Evolutionary conservation across 2,888 invertebrate genomes (phyloP).

Genomic region (Ennomos fuscantarius): DNA sequence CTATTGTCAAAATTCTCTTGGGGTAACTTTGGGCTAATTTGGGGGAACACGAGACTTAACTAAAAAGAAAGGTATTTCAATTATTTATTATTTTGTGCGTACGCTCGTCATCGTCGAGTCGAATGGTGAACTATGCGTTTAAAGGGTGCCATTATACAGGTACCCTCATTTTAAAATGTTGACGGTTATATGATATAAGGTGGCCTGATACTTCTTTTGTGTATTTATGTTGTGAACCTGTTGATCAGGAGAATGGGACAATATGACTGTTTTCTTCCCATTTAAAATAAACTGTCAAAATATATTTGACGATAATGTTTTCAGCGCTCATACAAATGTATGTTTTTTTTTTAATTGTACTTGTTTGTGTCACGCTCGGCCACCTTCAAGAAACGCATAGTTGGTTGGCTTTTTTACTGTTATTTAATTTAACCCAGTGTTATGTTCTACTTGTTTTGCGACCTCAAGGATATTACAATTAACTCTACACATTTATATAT

Average conservation of each 20-base stretch:
- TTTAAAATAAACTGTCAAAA: conserved; percentile 33
- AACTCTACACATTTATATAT: background rate
- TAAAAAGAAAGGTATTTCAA: background rate
- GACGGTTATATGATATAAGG: conserved; percentile 14
- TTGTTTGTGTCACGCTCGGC: conserved; percentile 9
- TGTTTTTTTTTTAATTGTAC: conserved; percentile 22
- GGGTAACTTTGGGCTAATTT: too few relatives aligned
- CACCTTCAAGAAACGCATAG: conserved; percentile 13
- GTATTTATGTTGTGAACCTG: conserved; percentile 44
- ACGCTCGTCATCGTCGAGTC: conserved; percentile 36
- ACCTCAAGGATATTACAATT: conserved; percentile 14
- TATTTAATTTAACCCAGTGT: conserved; percentile 16
- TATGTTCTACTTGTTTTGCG: conserved; percentile 3
- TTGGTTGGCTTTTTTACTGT: conserved; percentile 9
- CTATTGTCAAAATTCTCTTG: too few relatives aligned
- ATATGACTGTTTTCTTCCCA: conserved; percentile 48
- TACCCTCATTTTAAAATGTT: conserved; percentile 12
- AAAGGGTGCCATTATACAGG: conserved; percentile 1
- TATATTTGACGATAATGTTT: conserved; percentile 41
- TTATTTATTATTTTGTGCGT: conserved; percentile 12
- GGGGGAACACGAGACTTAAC: too few relatives aligned
- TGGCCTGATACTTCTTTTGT: conserved; percentile 27
- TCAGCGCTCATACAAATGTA: conserved; percentile 30
- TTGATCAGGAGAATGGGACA: conserved; percentile 58
- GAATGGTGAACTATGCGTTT: conserved; percentile 31